These are phyloP conservation scores for Lepidurus arcticus DNA, from an alignment of 1,140 invertebrate genomes.

Conservation along the genomic window DNA sequence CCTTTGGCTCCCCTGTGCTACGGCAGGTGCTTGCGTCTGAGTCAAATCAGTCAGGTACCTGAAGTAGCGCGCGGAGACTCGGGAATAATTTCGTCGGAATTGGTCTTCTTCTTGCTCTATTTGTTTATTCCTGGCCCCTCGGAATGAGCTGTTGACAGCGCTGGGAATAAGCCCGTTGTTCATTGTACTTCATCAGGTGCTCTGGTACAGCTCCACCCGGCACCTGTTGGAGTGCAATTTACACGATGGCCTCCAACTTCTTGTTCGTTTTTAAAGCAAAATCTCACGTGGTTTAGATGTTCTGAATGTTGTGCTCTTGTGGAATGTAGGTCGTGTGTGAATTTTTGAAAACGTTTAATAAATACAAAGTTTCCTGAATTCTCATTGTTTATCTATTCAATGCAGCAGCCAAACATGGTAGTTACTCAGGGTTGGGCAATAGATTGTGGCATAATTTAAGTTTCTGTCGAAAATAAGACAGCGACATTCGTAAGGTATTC, in stretches of 20 bases:
- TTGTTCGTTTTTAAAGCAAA: not conserved
- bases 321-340: no score
- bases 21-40: constrained; percentile 63
- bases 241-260: constrained; percentile 44
- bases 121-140: not conserved
- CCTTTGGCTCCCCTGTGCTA: constrained; percentile 42
- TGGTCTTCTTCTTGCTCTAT: not conserved
- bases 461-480: no score
- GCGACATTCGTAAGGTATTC: no score
- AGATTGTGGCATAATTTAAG: no score
- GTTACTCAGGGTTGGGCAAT: no score
- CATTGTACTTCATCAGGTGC: constrained; percentile 99
- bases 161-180: constrained; percentile 50
- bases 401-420: no score
- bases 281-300: not conserved
- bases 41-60: constrained; percentile 84
- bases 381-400: no score
- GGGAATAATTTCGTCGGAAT: constrained; percentile 36
- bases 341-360: no score
- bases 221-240: constrained; percentile 92
- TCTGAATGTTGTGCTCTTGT: no score
- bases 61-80: constrained; percentile 86
- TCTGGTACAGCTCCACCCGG: constrained; percentile 79
- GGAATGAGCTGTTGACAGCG: constrained; percentile 5
- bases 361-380: no score